Evolutionary conservation across 2,113 vertebrate species (phyloP), one percentile per base, ranked within the genome.

Genomic region (Phalacrocorax pelagicus): DNA sequence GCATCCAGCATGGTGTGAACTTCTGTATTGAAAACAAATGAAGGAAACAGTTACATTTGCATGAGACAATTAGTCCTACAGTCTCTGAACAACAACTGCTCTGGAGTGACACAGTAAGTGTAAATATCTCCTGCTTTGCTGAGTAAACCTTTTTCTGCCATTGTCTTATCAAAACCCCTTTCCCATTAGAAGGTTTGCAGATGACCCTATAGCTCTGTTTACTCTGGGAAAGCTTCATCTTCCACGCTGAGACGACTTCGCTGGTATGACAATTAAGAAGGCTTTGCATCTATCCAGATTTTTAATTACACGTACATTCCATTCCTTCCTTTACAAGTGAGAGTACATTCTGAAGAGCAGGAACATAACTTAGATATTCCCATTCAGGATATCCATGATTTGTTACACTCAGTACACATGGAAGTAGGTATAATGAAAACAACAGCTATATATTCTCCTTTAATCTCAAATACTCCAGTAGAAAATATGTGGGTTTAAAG

Each of bases 1-100:
- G 98, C 98, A 77, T 99, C 98, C 71, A 99, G 98, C 98, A 99
- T 99, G 95, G 98, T 97, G 94, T 99, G 99, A 94, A 99, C 99
- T 98, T 99, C 99, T 99, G 97, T 4, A 95, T 90, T 66, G 94
- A 75, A 88, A 96, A 95, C n/a, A 97, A 83, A 92, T 15, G 40
- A 62, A 83, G 34, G 23, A 62, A 93, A 82, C 16, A 6, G 58
- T 89, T 89, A n/a, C 9, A 65, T 63, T 83, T 59, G 61, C 54
- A 38, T 2, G 24, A 59, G 26, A 51, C 12, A 57, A 84, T 63
- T 0, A 15, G 42, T 59, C 19, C 78, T 78, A 8, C 18, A 13
- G 16, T 22, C 54, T 55, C n/a, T 55, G 71, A 80, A 38, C 20
- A 86, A 27, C 51, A 65, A 32, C 63, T 66, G 82, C 67, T 54